Conservation (phyloP, 2,888 invertebrate species). For the Mycalesis mineus region DNA sequence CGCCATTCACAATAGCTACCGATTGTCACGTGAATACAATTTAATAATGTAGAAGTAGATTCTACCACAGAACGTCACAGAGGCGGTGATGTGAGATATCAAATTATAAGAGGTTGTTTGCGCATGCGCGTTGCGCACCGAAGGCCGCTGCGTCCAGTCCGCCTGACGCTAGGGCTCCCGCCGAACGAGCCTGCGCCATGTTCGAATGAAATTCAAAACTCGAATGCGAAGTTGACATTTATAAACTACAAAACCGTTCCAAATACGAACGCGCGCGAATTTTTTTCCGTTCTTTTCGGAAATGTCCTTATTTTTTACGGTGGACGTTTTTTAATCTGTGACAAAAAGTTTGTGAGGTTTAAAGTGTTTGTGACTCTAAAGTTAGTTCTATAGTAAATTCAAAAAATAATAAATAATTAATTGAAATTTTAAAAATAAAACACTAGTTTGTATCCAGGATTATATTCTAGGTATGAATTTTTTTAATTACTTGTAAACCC, state of each 20-base stretch:
- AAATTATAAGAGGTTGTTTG: constrained; percentile 68
- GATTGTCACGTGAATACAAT: constrained; percentile 39
- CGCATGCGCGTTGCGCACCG: constrained; percentile 56
- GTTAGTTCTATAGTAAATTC: background rate
- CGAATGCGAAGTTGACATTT: constrained; percentile 37
- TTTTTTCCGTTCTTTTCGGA: constrained; percentile 6
- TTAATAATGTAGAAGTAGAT: constrained; percentile 70
- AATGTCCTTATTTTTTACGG: constrained; percentile 10
- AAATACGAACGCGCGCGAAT: constrained; percentile 2
- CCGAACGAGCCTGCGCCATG: constrained; percentile 55
- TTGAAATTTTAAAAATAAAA: background rate
- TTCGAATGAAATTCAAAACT: constrained; percentile 49
- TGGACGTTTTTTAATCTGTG: constrained; percentile 12
- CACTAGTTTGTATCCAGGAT: background rate
- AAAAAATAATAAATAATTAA: background rate
- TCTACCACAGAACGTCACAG: constrained; percentile 70
- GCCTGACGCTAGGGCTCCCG: constrained; percentile 53
- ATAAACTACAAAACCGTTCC: constrained; percentile 24
- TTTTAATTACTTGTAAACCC: no score
- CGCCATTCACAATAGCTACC: background rate
- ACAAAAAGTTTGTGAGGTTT: constrained; percentile 11
- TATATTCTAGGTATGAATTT: background rate
- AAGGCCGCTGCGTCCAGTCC: constrained; percentile 58
- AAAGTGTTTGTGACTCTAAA: constrained; percentile 7
- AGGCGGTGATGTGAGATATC: constrained; percentile 72